Conservation (phyloP, 1,140 invertebrate genomes). For the Hestina assimilis region DNA sequence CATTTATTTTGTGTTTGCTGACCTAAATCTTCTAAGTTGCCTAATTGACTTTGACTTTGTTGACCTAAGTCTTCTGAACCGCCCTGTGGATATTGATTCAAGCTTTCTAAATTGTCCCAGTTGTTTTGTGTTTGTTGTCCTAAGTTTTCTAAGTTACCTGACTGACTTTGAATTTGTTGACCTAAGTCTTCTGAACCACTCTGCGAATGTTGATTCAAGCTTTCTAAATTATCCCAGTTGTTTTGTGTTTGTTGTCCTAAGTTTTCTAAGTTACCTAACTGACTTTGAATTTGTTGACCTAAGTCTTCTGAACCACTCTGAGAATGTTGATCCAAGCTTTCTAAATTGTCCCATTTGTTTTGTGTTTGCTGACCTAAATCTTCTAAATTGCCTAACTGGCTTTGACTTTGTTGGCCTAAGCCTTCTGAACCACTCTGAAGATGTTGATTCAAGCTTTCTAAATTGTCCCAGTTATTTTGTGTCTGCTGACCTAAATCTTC, state of each 20-base stretch:
- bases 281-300: constrained; percentile 43
- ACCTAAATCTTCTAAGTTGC: constrained; percentile 35
- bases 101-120: constrained; percentile 39
- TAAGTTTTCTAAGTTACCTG: constrained; percentile 37
- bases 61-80: constrained; percentile 45
- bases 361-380: constrained; percentile 47
- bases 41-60: constrained; percentile 33
- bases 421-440: constrained; percentile 34
- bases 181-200: constrained; percentile 26
- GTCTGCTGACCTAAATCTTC: constrained; percentile 46
- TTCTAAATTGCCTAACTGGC: constrained; percentile 38
- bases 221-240: constrained; percentile 36
- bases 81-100: constrained; percentile 43
- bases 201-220: constrained; percentile 20
- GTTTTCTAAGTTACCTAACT: constrained; percentile 41
- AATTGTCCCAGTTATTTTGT: constrained; percentile 37
- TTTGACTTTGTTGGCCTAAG: constrained; percentile 43
- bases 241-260: constrained; percentile 42
- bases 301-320: constrained; percentile 35
- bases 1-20: constrained; percentile 42
- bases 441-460: constrained; percentile 46
- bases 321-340: neutral
- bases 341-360: constrained; percentile 30
- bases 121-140: constrained; percentile 42
- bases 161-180: constrained; percentile 41